Conservation (phyloP, 2,113 vertebrate genomes). For the Lepisosteus osseus region DNA sequence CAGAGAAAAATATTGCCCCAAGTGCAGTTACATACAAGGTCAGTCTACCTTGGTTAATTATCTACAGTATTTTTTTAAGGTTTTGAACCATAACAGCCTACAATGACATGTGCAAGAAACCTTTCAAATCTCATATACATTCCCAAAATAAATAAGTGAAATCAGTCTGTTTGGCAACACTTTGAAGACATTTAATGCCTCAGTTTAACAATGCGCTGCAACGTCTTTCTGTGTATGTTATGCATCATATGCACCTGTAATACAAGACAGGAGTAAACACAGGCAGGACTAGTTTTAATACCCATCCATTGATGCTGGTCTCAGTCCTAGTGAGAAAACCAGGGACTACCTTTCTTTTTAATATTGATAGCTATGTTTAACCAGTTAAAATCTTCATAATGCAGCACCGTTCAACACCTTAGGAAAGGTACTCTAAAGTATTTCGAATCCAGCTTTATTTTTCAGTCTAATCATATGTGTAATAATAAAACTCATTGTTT, state of each 20-base stretch:
- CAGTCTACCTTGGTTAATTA: conserved; percentile 94
- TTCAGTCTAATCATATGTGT: too few species aligned
- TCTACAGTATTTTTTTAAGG: conserved; percentile 76
- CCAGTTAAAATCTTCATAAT: background rate
- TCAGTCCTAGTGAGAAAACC: background rate
- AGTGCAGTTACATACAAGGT: conserved; percentile 95
- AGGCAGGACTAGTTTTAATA: conserved; percentile 14
- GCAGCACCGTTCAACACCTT: background rate
- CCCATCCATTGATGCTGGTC: background rate
- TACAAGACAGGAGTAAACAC: conserved; percentile 26
- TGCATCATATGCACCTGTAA: conserved; percentile 13
- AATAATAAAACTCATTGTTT: too few species aligned
- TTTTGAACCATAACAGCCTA: conserved; percentile 81
- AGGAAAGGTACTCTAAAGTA: background rate
- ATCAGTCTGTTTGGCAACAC: conserved; percentile 83
- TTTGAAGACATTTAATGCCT: conserved; percentile 72
- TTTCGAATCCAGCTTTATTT: background rate
- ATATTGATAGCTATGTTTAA: background rate
- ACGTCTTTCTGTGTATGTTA: conserved; percentile 15
- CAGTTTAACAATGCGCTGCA: conserved; percentile 69
- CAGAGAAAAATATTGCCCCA: conserved; percentile 90
- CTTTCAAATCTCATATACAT: conserved; percentile 81
- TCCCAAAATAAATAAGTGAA: conserved; percentile 89
- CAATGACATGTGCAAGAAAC: conserved; percentile 84
- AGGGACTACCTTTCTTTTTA: background rate